These are phyloP conservation scores for Dryomyza anilis DNA, from an alignment of 2,888 invertebrate species.

Conservation along the genomic window DNA sequence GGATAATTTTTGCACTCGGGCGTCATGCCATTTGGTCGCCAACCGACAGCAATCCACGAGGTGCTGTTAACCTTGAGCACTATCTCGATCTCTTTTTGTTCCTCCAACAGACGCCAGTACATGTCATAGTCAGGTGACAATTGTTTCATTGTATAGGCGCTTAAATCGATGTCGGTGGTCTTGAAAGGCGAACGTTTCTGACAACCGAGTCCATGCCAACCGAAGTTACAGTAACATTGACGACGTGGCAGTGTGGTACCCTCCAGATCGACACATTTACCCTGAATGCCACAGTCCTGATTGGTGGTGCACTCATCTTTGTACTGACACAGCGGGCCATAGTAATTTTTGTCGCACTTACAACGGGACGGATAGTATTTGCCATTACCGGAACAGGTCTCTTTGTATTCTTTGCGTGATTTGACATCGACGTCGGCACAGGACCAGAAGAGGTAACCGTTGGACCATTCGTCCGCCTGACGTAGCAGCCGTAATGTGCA, in stretches of 20 bases:
- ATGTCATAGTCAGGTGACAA: constrained; percentile 77
- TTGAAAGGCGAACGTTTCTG: constrained; percentile 79
- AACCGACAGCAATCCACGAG: constrained; percentile 88
- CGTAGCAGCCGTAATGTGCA: constrained; percentile 88
- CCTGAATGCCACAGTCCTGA: constrained; percentile 84
- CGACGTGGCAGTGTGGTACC: constrained; percentile 80
- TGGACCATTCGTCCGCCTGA: constrained; percentile 90
- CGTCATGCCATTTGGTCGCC: constrained; percentile 80
- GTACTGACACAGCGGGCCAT: constrained; percentile 85
- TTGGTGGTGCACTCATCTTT: constrained; percentile 85
- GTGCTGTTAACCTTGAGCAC: constrained; percentile 86
- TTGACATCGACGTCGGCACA: constrained; percentile 92
- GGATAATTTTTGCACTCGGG: constrained; percentile 83
- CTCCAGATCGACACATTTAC: constrained; percentile 81
- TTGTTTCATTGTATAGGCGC: constrained; percentile 71
- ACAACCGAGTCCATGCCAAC: constrained; percentile 86
- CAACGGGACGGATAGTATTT: constrained; percentile 77
- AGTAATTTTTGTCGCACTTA: constrained; percentile 80
- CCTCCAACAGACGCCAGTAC: constrained; percentile 84
- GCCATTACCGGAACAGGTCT: constrained; percentile 85
- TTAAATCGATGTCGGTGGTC: constrained; percentile 73
- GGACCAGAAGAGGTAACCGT: constrained; percentile 89
- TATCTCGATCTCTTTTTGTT: constrained; percentile 85
- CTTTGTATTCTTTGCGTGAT: constrained; percentile 76
- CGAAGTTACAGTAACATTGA: constrained; percentile 89